A percentile compares a stretch with the other conserved stretches of the same genome.
phyloP scores from a whole-genome alignment of 1,140 invertebrate genomes.

The Planococcus citri region DNA sequence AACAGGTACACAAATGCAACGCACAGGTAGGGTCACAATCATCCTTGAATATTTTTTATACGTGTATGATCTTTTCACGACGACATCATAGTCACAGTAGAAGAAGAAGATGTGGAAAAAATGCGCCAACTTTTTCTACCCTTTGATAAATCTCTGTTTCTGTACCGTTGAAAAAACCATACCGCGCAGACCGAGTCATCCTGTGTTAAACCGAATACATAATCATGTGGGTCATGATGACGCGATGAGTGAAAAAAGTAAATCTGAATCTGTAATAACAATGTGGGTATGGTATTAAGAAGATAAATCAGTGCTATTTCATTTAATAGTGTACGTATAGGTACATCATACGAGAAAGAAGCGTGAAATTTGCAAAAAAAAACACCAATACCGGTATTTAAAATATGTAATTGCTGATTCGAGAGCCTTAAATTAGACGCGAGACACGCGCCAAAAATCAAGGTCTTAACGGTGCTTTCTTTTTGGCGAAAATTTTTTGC shows the following conservation, averaged over 20 bases:
- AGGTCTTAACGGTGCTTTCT: not conserved
- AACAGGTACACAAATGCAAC: not conserved
- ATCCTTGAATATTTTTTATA: no score
- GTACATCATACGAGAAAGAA: no score
- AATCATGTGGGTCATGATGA: not conserved
- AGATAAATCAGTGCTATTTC: not conserved
- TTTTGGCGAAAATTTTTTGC: not conserved
- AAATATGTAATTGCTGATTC: no score
- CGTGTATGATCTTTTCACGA: no score
- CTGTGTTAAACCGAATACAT: not conserved
- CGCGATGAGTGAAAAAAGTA: not conserved
- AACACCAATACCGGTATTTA: no score
- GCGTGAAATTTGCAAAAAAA: no score
- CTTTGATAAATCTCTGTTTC: no score
- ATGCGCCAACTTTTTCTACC: no score
- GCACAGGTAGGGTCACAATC: not conserved
- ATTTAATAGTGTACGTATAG: not conserved
- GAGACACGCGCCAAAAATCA: not conserved
- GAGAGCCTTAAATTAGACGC: not conserved
- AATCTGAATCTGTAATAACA: not conserved
- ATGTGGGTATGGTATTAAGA: not conserved
- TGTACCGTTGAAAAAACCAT: no score
- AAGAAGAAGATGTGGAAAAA: no score
- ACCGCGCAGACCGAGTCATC: no score
- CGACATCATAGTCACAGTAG: no score